Evolutionary conservation across 2,888 invertebrate species (phyloP).

Genomic region (Homarus gammarus): DNA sequence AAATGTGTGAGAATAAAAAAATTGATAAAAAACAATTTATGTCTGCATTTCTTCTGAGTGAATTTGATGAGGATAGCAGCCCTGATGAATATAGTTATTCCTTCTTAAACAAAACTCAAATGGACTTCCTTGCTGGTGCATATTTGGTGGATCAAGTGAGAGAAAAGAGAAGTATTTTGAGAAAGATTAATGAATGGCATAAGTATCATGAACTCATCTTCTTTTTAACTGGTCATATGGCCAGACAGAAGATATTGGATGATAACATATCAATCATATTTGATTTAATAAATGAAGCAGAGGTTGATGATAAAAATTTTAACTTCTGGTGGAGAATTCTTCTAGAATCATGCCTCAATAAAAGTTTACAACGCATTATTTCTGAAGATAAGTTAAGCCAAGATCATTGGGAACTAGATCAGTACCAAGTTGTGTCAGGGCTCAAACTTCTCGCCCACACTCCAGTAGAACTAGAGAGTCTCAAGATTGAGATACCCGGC

Average conservation of each 20-base stretch:
- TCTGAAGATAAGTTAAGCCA: not conserved
- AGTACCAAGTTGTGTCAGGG: slow-evolving; percentile 21
- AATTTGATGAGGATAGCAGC: not conserved
- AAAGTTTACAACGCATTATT: not conserved
- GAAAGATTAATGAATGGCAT: not conserved
- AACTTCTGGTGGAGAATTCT: slow-evolving; percentile 60
- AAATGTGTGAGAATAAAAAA: slow-evolving; percentile 7
- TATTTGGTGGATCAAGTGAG: slow-evolving; percentile 23
- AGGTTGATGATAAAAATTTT: not conserved
- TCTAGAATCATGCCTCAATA: slow-evolving; percentile 16
- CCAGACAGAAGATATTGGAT: not conserved
- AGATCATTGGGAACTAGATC: not conserved
- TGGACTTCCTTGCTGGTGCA: slow-evolving; percentile 53
- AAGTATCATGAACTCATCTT: slow-evolving; percentile 38
- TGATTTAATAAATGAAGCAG: slow-evolving; percentile 7
- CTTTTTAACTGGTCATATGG: slow-evolving; percentile 43
- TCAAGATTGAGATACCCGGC: slow-evolving; percentile 46
- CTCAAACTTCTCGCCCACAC: slow-evolving; percentile 19
- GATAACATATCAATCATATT: not conserved
- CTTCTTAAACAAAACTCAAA: slow-evolving; percentile 58
- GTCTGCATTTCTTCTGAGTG: slow-evolving; percentile 56
- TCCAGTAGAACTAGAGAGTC: not conserved
- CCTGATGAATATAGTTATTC: not conserved
- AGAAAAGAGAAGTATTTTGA: not conserved
- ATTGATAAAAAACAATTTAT: slow-evolving; percentile 31